phyloP scores from a whole-genome alignment of 1,140 invertebrate genomes.

The Colletes gigas region DNA sequence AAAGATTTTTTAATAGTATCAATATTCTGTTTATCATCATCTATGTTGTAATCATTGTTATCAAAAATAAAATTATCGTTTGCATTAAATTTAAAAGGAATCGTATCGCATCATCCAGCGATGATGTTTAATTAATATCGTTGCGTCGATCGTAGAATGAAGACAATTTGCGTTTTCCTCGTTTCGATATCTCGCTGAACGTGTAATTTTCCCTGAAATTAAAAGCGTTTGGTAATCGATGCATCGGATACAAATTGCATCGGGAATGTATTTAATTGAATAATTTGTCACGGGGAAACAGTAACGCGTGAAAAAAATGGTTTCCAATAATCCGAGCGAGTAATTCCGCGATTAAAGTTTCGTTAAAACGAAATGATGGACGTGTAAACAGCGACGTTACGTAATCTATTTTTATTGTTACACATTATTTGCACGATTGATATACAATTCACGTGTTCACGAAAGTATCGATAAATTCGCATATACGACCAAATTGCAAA shows the following conservation, averaged over 20 bases:
- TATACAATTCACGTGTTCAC: background rate
- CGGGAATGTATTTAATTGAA: no score
- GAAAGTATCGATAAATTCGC: constrained; percentile 4
- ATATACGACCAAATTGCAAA: background rate
- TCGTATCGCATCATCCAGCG: background rate
- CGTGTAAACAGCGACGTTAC: background rate
- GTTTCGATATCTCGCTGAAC: no score
- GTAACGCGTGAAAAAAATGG: background rate
- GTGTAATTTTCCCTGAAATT: no score
- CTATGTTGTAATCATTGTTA: no score
- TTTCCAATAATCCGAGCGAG: background rate
- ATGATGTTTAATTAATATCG: background rate
- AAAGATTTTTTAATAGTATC: no score
- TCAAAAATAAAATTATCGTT: background rate
- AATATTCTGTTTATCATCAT: no score
- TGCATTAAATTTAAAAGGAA: background rate
- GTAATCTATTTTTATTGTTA: background rate
- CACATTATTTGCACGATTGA: constrained; percentile 12
- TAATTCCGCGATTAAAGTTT: constrained; percentile 7
- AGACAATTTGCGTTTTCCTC: no score
- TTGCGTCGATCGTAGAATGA: background rate
- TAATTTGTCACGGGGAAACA: no score
- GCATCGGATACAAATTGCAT: no score
- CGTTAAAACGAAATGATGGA: background rate
- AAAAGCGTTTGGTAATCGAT: no score